Evolutionary conservation across 37 sponge, comb jelly and placozoan species (phyloP).

Genomic region (Eunapius fragilis): DNA sequence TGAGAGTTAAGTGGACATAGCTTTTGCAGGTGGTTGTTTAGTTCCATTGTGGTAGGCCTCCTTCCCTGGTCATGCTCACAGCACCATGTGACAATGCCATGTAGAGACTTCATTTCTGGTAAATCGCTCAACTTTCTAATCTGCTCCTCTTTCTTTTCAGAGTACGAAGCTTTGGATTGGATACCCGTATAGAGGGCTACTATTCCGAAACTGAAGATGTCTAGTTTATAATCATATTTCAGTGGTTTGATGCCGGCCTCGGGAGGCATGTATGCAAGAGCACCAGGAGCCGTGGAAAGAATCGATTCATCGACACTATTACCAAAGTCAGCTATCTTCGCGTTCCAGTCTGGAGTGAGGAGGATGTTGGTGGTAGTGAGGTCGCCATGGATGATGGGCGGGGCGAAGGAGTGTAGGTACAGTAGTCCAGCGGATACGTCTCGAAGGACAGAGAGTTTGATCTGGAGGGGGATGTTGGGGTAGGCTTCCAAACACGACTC

Average conservation of each 20-base stretch:
- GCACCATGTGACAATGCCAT: too few relatives aligned
- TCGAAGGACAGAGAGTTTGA: too few relatives aligned
- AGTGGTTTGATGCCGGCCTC: neutral
- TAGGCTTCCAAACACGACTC: neutral
- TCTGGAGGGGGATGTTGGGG: neutral
- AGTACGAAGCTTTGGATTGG: too few relatives aligned
- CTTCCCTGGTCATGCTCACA: too few relatives aligned
- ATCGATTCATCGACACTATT: neutral
- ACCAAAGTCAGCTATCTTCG: neutral
- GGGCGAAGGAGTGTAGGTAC: slow-evolving; percentile 34
- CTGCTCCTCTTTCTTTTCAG: too few relatives aligned
- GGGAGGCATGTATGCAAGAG: slow-evolving; percentile 16
- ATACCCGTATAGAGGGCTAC: neutral
- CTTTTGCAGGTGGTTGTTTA: too few relatives aligned
- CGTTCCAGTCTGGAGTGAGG: neutral
- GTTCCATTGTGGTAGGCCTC: too few relatives aligned
- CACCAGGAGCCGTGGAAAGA: neutral
- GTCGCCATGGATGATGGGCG: too few relatives aligned
- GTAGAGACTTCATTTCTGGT: too few relatives aligned
- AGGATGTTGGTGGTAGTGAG: too few relatives aligned
- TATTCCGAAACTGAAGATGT: neutral
- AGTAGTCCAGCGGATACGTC: slow-evolving; percentile 10
- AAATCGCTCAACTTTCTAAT: too few relatives aligned
- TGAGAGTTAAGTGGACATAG: too few relatives aligned
- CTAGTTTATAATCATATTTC: slow-evolving; percentile 5